Evolutionary conservation across 37 sponge, comb jelly and placozoan species (phyloP), one percentile per base, ranked within the genome.

Genomic region (Axinella damicornis): DNA sequence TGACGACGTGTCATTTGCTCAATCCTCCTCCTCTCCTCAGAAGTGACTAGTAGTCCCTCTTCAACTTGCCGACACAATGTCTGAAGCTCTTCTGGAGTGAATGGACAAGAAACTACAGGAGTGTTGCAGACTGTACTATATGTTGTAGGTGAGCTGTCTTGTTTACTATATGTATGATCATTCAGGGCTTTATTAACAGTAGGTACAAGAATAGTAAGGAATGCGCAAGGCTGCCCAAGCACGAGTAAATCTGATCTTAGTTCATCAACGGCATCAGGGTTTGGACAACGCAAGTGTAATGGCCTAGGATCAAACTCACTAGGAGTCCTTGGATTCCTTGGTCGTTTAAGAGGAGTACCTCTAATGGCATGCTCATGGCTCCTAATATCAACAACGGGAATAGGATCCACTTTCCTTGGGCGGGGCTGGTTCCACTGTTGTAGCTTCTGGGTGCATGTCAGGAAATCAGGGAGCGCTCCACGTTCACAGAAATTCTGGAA

Each of bases 341-440:
- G 11, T 53, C 40, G 21, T 41, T 36, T 27, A 52, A 41, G 76
- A 52, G 27, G 15, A 9, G 25, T 21, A 27, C 25, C 80, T 25
- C 38, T 65, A 74, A 74, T 6, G 13, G 16, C 24, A 4, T 53
- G 22, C n/a, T 64, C 34, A 41, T 38, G 80, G 13, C n/a, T 77
- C 52, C 28, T 59, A 21, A 84, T 30, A 35, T 75, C 66, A 27
- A 52, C 38, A 21, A 85, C 86, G 32, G 79, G 86, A 19, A 77
- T 55, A 34, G 59, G 21, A 20, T 68, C 88, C 27, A 87, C 57
- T 31, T 73, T 59, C 53, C 72, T 79, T 17, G 31, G 18, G 32
- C 81, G 27, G 27, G 88, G 80, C 39, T 46, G 61, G 68, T 79
- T 87, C 88, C 88, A 87, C 39, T 79, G 57, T 41, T 80, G 81